Base-by-base conservation (phyloP, 1,140 invertebrate species). In the Holotrichia oblita region DNA sequence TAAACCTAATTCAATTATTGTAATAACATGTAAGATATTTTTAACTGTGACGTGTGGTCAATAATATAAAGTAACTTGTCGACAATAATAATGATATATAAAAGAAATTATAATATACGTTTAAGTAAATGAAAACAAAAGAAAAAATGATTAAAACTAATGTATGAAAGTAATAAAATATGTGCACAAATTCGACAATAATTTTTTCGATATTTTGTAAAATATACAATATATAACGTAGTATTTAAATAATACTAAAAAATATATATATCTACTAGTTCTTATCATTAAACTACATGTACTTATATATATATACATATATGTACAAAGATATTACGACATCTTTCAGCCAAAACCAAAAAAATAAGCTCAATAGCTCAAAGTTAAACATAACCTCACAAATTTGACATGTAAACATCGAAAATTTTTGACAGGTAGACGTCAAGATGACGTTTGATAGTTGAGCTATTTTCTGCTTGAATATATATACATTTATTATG, bases 151-250 rank as follows among this genome's bases (percentile, higher is more conserved):
- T 8, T 64, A 24, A 17, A 64, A 10, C 17, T 9, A 24, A 64
- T 22, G 17, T 48, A 48, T 14, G n/a, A 12, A 48, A 14, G 44
- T 48, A 48, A 48, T 12, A n/a, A 64, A 12, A 59, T 59, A 20
- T 64, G 17, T 64, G 61, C 61, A 64, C 61, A 64, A 64, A 64
- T 22, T 64, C 61, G 61, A 64, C 61, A 64, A 64, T 64, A 64
- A 64, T 64, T 64, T 48, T 64, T 64, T 64, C 61, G 17, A 64
- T 64, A 64, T 64, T 22, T 17, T 64, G 0, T 64, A 64, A 22
- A 20, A 64, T 6, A 64, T 64, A 64, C n/a, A n/a, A n/a, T n/a
- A n/a, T n/a, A n/a, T n/a, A n/a, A n/a, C n/a, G n/a, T n/a, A n/a
- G n/a, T n/a, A 9, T 59, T 64, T 20, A 17, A 64, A 24, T 64